Percentiles rank a stretch among this genome's conserved stretches.
Evolutionary conservation across 2,113 vertebrate genomes (phyloP).

Genomic region (Fulica atra): DNA sequence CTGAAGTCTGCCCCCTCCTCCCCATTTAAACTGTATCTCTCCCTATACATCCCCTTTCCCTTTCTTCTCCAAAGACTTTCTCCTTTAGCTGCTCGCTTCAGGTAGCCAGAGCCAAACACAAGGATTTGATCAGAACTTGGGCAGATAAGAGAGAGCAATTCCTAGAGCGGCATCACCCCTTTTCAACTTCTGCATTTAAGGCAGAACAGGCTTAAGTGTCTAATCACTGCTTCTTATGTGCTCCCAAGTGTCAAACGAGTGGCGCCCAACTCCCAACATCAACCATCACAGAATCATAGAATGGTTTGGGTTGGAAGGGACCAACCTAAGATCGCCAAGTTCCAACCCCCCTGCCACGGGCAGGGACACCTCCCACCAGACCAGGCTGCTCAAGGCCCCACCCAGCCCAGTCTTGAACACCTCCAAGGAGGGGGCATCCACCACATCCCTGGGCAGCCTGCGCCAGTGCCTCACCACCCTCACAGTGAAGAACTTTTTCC

Average conservation of each 20-base stretch:
- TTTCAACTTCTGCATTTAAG: background rate
- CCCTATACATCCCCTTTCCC: background rate
- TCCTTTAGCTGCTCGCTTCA: background rate
- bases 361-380: too few relatives aligned
- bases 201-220: background rate
- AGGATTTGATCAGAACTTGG: background rate
- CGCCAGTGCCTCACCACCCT: too few relatives aligned
- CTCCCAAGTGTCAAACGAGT: background rate
- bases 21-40: background rate
- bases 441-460: too few relatives aligned
- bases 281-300: background rate
- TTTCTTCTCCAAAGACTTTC: background rate
- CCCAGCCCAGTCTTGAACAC: too few relatives aligned
- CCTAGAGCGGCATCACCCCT: background rate
- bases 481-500: too few relatives aligned
- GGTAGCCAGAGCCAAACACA: background rate
- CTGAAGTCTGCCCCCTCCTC: background rate
- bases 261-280: background rate
- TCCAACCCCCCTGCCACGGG: too few relatives aligned
- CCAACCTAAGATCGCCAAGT: too few relatives aligned
- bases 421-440: too few relatives aligned
- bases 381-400: too few relatives aligned
- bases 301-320: too few relatives aligned
- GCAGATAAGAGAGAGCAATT: accelerated
- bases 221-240: background rate